Conservation (phyloP, 1,140 invertebrate species). For the Neodiprion pinetum region DNA sequence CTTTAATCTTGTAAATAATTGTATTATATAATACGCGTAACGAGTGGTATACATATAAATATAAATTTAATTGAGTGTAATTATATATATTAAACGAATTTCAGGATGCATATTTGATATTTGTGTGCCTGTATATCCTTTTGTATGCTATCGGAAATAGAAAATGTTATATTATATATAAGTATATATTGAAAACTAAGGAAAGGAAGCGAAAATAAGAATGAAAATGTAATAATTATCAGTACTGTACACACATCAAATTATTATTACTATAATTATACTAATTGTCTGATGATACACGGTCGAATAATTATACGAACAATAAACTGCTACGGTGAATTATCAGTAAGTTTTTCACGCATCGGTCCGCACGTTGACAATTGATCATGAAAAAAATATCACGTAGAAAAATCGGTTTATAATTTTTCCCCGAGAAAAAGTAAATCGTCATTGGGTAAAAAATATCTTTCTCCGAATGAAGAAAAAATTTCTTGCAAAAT, state of each 20-base stretch:
- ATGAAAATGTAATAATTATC: background rate
- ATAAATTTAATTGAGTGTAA: background rate
- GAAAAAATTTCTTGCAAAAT: no score
- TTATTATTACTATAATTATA: background rate
- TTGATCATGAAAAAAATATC: no score
- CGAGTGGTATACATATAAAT: no score
- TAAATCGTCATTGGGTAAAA: no score
- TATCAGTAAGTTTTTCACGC: no score
- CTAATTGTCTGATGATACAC: background rate
- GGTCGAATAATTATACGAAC: background rate
- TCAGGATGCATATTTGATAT: conserved; percentile 61
- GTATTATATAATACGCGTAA: background rate
- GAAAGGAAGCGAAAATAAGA: background rate
- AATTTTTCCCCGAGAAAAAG: no score
- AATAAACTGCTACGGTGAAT: background rate
- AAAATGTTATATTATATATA: conserved; percentile 10
- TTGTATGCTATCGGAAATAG: conserved; percentile 59
- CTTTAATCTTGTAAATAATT: background rate
- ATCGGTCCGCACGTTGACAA: no score
- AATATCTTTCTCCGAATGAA: no score
- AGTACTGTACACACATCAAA: conserved; percentile 1
- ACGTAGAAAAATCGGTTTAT: no score
- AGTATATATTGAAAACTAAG: no score
- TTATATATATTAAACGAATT: background rate
- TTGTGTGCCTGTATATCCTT: conserved; percentile 61